Evolutionary conservation across 2,888 invertebrate species (phyloP).

Genomic region (Pteria penguin): DNA sequence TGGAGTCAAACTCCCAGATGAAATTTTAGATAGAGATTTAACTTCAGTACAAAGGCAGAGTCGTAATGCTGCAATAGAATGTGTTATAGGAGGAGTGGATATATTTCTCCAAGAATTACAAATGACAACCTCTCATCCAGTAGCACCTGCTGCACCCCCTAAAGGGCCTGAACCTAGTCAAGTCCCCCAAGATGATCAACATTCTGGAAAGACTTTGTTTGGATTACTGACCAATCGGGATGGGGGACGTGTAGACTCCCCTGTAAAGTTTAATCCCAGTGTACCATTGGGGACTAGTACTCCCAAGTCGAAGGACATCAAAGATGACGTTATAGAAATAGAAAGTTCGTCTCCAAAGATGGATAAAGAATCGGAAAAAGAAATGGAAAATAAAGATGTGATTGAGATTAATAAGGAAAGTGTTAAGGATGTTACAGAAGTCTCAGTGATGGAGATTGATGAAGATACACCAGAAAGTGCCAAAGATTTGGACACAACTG

Average conservation of each 20-base stretch:
- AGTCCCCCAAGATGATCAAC: neutral
- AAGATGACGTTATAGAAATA: conserved; percentile 5
- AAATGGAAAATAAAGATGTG: conserved; percentile 14
- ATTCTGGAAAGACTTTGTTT: conserved; percentile 1
- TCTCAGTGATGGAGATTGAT: neutral
- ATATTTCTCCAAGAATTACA: conserved; percentile 47
- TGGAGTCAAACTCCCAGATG: neutral
- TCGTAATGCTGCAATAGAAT: conserved; percentile 40
- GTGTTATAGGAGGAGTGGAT: conserved; percentile 50
- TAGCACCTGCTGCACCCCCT: neutral
- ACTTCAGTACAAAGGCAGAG: conserved; percentile 23
- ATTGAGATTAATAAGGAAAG: conserved; percentile 13
- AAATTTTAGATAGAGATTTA: conserved; percentile 10
- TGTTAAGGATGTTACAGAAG: neutral
- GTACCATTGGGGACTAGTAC: conserved; percentile 33
- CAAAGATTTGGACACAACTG: neutral
- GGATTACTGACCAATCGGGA: neutral
- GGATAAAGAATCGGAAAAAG: conserved; percentile 26
- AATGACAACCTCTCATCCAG: conserved; percentile 1
- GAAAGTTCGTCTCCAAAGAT: conserved; percentile 7
- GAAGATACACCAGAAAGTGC: conserved; percentile 2
- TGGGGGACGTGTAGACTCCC: neutral
- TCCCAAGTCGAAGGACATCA: conserved; percentile 11
- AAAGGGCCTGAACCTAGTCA: neutral
- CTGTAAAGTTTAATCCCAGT: conserved; percentile 10